Evolutionary conservation across 1,140 invertebrate species (phyloP), one percentile per base, ranked within the genome.

Genomic region (Doryteuthis pealeii): DNA sequence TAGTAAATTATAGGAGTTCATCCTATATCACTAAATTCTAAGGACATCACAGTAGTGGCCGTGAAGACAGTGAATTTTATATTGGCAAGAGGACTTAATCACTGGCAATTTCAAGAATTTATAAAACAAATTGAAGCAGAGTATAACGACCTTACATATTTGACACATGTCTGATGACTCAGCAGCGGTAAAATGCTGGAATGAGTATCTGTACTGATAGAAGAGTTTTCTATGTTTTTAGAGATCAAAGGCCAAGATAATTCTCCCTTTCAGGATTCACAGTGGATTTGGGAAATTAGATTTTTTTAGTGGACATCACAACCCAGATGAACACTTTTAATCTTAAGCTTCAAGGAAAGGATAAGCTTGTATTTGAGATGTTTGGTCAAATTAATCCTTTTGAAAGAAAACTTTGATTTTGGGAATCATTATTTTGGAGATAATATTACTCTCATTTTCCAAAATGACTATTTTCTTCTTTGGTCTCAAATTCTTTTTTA

Each of bases 1-100:
- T n/a, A n/a, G n/a, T n/a, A n/a, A n/a, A n/a, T n/a, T n/a, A n/a
- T n/a, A n/a, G n/a, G n/a, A n/a, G n/a, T n/a, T n/a, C n/a, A n/a
- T n/a, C n/a, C n/a, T n/a, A n/a, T n/a, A 40, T 40, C 35, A 40
- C 35, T 40, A 10, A 40, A 40, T 40, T 40, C n/a, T 40, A 40
- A 40, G 35, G 54, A 58, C 54, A 58, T 58, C 26, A 58, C 18
- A 15, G 18, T 15, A 28, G 54, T 58, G 18, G 2, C 18, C 54
- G 54, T 58, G 54, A 58, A 58, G 18, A n/a, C 54, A 58, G 54
- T 58, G 54, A 58, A 58, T 58, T 18, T 58, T 28, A 18, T 58
- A 22, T 28, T 58, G 26, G 5, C 5, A 58, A 58, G 54, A 58
- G 54, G 54, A 58, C 54, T 58, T 4, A 58, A 58, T 58, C 54